phyloP scores from a whole-genome alignment of 2,113 vertebrate species.

The Erythrocercus mccallii region DNA sequence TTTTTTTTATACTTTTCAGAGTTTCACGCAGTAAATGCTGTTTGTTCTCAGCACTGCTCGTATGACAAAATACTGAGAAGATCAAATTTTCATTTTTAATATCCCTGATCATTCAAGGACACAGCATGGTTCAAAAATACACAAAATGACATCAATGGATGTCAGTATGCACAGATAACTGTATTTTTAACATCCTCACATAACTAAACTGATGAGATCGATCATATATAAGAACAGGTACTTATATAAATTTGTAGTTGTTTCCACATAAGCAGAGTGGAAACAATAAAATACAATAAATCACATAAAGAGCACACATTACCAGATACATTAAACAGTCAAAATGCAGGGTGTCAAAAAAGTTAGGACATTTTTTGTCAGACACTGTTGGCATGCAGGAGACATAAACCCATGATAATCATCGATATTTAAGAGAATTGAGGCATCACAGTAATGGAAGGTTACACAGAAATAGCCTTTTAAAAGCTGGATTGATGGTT shows the following conservation, averaged over 20 bases:
- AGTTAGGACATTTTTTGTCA: background rate
- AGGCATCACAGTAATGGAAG: background rate
- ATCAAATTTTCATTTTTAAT: background rate
- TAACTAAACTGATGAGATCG: background rate
- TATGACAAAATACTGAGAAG: background rate
- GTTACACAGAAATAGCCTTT: background rate
- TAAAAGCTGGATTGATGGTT: background rate
- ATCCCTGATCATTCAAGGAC: background rate
- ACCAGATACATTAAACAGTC: background rate
- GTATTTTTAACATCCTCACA: background rate
- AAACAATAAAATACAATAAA: background rate
- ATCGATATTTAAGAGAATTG: background rate
- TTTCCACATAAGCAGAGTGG: background rate
- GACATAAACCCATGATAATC: background rate
- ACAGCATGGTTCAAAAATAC: background rate
- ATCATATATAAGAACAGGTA: background rate
- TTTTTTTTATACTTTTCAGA: background rate
- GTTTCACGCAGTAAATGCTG: background rate
- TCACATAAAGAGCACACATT: rapidly evolving
- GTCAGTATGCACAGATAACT: background rate
- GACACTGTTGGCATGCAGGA: background rate
- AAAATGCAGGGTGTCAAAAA: background rate
- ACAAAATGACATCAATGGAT: background rate
- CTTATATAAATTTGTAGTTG: background rate
- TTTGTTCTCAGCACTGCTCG: background rate